Base-by-base conservation (phyloP, 2,888 invertebrate species). In the Lordiphosa andalusiaca region DNA sequence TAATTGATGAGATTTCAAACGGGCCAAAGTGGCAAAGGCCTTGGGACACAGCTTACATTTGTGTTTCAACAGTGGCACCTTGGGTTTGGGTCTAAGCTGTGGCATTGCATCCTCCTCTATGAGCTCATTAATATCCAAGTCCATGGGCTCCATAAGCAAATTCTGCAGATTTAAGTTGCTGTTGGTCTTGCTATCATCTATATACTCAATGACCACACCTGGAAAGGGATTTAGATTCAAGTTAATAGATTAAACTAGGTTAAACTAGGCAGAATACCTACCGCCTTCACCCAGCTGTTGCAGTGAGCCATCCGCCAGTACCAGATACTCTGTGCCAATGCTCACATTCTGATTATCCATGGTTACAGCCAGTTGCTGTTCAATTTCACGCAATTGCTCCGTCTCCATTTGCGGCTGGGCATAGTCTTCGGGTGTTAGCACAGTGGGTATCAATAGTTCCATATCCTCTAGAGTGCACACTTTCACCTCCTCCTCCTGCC, bases 191-290 rank as follows among this genome's bases (percentile, higher is more conserved):
- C 67, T 69, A 40, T 82, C 74, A 59, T 87, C 82, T 21, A 87
- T 87, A 19, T 87, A 87, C 30, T 87, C 87, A 37, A 87, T 84
- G 3, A 87, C 85, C 30, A 87, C 86, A 21, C 83, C 84, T 84
- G 35, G 16, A 61, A 16, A 16, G 16, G 16, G 16, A 62, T 6
- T 21, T 6, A 1, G 13, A 36, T 9, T 52, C 7, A 0, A 10
- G 19, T 44, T 30, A 19, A 4, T n/a, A 6, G 9, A 6, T 3
- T 21, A 2, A 6, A 6, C 3, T 0, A 6, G 23, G 4, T 1
- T 7, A 7, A 25, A 7, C 6, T 25, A 2, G 7, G 2, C 6
- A 10, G 16, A 30, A 0, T 50, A 51, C 64, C 4, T 30, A 69
- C 70, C 70, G 40, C 63, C 73, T 19, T 66, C 77, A 46, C 81